Conservation (phyloP, 2,797 vertebrate genomes). For the Psittacula derbiana region DNA sequence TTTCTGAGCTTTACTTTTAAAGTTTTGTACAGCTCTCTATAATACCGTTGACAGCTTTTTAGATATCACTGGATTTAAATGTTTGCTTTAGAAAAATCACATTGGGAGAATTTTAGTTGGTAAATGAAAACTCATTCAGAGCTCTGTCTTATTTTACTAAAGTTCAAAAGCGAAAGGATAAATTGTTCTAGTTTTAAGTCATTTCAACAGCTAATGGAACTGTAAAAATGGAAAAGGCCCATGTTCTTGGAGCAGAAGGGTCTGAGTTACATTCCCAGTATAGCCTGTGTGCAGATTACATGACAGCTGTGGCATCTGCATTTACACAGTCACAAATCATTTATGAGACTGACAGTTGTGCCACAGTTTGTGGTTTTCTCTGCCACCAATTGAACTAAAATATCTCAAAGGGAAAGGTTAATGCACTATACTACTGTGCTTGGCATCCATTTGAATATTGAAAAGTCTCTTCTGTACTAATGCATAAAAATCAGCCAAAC, state of each 20-base stretch:
- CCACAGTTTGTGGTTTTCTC: slow-evolving; percentile 67
- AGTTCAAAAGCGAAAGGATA: slow-evolving; percentile 54
- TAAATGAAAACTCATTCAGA: slow-evolving; percentile 40
- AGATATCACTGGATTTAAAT: slow-evolving; percentile 57
- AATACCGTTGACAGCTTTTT: slow-evolving; percentile 40
- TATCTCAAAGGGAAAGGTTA: slow-evolving; percentile 65
- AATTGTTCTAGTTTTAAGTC: slow-evolving; percentile 51
- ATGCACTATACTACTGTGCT: slow-evolving; percentile 53
- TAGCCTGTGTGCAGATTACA: slow-evolving; percentile 26
- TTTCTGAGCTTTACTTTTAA: slow-evolving; percentile 43
- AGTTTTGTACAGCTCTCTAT: slow-evolving; percentile 14
- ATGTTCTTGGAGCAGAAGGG: not conserved
- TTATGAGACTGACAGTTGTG: slow-evolving; percentile 53
- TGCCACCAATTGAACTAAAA: slow-evolving; percentile 64
- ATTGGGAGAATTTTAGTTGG: slow-evolving; percentile 48
- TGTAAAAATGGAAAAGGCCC: slow-evolving; percentile 29
- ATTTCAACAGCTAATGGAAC: slow-evolving; percentile 42
- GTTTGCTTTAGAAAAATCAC: slow-evolving; percentile 61
- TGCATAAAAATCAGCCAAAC: slow-evolving; percentile 45
- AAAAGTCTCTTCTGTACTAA: slow-evolving; percentile 28
- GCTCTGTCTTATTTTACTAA: slow-evolving; percentile 11
- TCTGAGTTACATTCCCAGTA: slow-evolving; percentile 26
- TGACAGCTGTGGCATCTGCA: slow-evolving; percentile 38
- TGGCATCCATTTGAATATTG: slow-evolving; percentile 58
- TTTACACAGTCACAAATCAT: slow-evolving; percentile 60